phyloP scores from a whole-genome alignment of 1,140 invertebrate genomes.

The Phymastichus coffea region DNA sequence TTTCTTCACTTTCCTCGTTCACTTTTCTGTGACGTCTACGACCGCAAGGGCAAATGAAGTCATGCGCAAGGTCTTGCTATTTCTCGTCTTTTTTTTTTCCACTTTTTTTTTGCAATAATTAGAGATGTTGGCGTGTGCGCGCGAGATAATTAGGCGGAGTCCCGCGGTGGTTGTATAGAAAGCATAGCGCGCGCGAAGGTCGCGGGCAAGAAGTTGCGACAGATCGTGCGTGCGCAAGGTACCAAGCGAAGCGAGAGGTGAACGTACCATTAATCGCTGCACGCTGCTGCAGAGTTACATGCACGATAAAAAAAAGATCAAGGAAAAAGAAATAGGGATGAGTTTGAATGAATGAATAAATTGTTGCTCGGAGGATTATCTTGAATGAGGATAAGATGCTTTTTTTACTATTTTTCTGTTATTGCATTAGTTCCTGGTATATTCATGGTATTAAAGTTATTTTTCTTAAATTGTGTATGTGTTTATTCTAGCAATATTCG shows the following conservation, averaged over 20 bases:
- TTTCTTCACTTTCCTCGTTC: neutral
- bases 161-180: neutral
- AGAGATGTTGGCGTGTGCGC: neutral
- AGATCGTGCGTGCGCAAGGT: slow-evolving; percentile 16
- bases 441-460: too few relatives aligned
- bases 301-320: neutral
- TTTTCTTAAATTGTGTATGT: too few relatives aligned
- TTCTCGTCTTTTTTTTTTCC: too few relatives aligned
- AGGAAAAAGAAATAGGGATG: neutral
- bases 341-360: neutral
- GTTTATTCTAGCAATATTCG: too few relatives aligned
- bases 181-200: neutral
- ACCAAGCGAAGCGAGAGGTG: slow-evolving; percentile 8
- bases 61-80: neutral
- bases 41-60: neutral
- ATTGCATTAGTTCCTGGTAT: too few relatives aligned
- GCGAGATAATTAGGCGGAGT: neutral
- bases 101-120: slow-evolving; percentile 16
- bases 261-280: slow-evolving; percentile 15
- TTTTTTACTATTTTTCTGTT: too few relatives aligned
- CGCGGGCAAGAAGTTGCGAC: neutral
- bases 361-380: too few relatives aligned
- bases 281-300: neutral
- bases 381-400: too few relatives aligned
- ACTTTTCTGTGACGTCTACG: neutral